phyloP scores from a whole-genome alignment of 2,797 vertebrate species.

The Scomberomorus guttatus region DNA sequence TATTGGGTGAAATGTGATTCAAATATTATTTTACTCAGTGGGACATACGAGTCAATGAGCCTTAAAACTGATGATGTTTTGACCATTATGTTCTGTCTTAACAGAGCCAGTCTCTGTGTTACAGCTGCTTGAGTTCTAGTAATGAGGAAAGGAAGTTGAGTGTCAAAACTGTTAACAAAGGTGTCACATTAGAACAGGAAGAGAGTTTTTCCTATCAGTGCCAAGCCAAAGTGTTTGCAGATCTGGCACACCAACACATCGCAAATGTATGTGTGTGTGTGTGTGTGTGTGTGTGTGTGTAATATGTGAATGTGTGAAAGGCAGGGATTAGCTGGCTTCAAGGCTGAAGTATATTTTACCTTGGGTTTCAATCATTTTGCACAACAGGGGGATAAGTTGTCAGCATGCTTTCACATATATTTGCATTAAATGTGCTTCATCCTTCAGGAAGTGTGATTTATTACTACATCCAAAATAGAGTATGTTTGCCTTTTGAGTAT shows the following conservation, averaged over 20 bases:
- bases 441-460: background rate
- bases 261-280: background rate
- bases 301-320: background rate
- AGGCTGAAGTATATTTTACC: conserved; percentile 22
- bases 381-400: conserved; percentile 24
- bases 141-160: background rate
- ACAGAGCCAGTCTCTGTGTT: conserved; percentile 7
- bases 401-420: conserved; percentile 56
- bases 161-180: conserved; percentile 13
- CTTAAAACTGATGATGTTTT: background rate
- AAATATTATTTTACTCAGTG: background rate
- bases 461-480: background rate
- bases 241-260: background rate
- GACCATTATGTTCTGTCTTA: background rate
- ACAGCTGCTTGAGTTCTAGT: background rate
- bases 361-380: conserved; percentile 35
- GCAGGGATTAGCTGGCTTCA: background rate
- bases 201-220: conserved; percentile 3
- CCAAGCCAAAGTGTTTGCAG: background rate
- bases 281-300: background rate
- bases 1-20: background rate
- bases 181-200: background rate
- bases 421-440: conserved; percentile 30
- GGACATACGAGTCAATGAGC: background rate
- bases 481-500: no score